Conservation (phyloP, 2,888 invertebrate species). For the Lysandra coridon region DNA sequence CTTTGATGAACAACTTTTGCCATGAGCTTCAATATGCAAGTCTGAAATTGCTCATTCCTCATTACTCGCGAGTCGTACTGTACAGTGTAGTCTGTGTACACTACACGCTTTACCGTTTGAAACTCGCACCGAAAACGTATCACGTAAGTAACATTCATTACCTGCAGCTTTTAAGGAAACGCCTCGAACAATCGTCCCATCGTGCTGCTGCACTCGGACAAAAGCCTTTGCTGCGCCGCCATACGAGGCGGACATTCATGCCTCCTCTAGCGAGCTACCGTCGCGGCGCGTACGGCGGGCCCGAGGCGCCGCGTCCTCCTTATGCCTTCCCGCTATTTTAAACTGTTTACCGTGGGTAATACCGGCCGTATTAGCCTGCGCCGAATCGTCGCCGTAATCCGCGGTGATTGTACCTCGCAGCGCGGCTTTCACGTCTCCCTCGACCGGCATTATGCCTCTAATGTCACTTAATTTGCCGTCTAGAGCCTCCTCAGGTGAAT, state of each 20-base stretch:
- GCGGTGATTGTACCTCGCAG: constrained; percentile 56
- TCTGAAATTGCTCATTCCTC: constrained; percentile 4
- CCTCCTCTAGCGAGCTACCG: constrained; percentile 44
- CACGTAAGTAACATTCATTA: constrained; percentile 28
- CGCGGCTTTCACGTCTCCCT: constrained; percentile 71
- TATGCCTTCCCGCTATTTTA: constrained; percentile 37
- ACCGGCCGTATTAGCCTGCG: constrained; percentile 40
- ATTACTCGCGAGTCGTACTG: background rate
- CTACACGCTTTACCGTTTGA: background rate
- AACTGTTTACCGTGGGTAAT: constrained; percentile 38
- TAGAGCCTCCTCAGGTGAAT: constrained; percentile 76
- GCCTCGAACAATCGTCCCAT: constrained; percentile 32
- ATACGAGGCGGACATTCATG: constrained; percentile 29
- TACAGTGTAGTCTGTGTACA: background rate
- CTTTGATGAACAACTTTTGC: background rate
- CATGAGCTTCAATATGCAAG: background rate
- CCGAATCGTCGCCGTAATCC: constrained; percentile 40
- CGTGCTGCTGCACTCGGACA: constrained; percentile 24
- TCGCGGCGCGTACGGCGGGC: constrained; percentile 50
- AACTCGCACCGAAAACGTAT: constrained; percentile 23
- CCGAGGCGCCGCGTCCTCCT: constrained; percentile 35
- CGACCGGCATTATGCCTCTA: constrained; percentile 73
- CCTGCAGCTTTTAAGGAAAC: constrained; percentile 30
- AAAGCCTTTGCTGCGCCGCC: constrained; percentile 26
- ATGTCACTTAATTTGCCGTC: constrained; percentile 80